phyloP scores from a whole-genome alignment of 2,797 vertebrate genomes.

The Lagocephalus sceleratus region DNA sequence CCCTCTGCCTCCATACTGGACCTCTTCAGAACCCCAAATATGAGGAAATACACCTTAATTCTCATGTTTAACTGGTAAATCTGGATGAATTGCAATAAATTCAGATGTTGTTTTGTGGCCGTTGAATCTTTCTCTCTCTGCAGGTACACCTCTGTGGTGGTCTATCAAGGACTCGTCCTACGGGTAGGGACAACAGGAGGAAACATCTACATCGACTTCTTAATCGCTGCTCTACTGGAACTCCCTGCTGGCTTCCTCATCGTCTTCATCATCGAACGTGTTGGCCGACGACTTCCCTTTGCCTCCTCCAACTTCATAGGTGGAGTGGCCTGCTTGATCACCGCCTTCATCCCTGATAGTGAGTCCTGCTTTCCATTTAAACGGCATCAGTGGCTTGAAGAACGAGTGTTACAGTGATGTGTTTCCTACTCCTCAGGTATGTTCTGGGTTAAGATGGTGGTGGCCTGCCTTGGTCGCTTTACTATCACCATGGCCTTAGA shows the following conservation, averaged over 20 bases:
- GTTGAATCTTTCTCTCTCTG: background rate
- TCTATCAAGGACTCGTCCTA: constrained; percentile 97
- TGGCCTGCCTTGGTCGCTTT: constrained; percentile 88
- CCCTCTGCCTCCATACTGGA: constrained; percentile 82
- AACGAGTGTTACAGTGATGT: too few relatives aligned
- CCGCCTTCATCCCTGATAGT: constrained; percentile 88
- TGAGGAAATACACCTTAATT: constrained; percentile 90
- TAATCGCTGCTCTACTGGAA: constrained; percentile 88
- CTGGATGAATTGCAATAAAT: too few relatives aligned
- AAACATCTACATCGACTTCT: constrained; percentile 90
- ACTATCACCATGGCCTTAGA: constrained; percentile 94
- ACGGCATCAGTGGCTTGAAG: background rate
- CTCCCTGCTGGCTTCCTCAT: constrained; percentile 89
- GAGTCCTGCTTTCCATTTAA: constrained; percentile 17
- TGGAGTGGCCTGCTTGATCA: constrained; percentile 84
- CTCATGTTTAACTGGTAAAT: constrained; percentile 92
- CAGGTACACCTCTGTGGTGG: constrained; percentile 93
- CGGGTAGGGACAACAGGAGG: constrained; percentile 87
- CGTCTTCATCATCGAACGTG: constrained; percentile 89
- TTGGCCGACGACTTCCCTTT: constrained; percentile 89
- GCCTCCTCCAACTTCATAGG: constrained; percentile 82
- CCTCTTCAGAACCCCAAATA: constrained; percentile 87
- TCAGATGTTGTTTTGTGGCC: too few relatives aligned
- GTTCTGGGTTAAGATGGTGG: constrained; percentile 83
- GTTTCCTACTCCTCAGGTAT: constrained; percentile 69